Percentiles rank a stretch among this genome's conserved stretches.
Evolutionary conservation across 2,888 invertebrate genomes (phyloP).

Genomic region (Mythimna impura): DNA sequence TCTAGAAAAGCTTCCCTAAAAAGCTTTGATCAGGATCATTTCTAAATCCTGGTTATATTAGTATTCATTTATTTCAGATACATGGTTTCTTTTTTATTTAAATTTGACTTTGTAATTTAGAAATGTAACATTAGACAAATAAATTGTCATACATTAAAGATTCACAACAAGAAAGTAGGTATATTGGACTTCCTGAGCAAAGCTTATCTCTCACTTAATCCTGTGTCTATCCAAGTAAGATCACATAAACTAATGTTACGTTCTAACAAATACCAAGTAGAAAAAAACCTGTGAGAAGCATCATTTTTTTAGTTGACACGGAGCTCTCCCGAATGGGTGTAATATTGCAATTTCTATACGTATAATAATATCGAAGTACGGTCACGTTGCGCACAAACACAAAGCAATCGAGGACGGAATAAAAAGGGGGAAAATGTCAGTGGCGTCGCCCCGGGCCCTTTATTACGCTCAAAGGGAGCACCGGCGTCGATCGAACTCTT

Average conservation of each 20-base stretch:
- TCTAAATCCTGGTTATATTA: too few relatives aligned
- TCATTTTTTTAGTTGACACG: background rate
- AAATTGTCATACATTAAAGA: too few relatives aligned
- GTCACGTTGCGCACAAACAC: conserved; percentile 46
- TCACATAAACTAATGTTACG: too few relatives aligned
- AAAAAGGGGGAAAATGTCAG: conserved; percentile 44
- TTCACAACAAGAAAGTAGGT: background rate
- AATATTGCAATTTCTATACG: conserved; percentile 14
- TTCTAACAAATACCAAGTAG: background rate
- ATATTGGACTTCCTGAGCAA: too few relatives aligned
- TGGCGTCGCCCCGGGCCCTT: conserved; percentile 32
- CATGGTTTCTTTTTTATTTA: background rate
- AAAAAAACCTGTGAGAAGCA: background rate
- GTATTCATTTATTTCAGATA: too few relatives aligned
- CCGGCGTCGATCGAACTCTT: conserved; percentile 22
- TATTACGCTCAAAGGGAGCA: conserved; percentile 20
- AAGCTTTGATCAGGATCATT: background rate
- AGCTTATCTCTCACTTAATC: too few relatives aligned
- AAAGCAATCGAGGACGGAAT: conserved; percentile 38
- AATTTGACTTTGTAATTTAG: background rate
- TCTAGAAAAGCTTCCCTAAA: background rate
- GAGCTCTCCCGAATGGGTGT: background rate
- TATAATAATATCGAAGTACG: conserved; percentile 13
- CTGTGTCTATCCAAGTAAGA: too few relatives aligned
- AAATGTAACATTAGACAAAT: background rate